Evolutionary conservation across 2,888 invertebrate species (phyloP).

Genomic region (Corythucha ciliata): DNA sequence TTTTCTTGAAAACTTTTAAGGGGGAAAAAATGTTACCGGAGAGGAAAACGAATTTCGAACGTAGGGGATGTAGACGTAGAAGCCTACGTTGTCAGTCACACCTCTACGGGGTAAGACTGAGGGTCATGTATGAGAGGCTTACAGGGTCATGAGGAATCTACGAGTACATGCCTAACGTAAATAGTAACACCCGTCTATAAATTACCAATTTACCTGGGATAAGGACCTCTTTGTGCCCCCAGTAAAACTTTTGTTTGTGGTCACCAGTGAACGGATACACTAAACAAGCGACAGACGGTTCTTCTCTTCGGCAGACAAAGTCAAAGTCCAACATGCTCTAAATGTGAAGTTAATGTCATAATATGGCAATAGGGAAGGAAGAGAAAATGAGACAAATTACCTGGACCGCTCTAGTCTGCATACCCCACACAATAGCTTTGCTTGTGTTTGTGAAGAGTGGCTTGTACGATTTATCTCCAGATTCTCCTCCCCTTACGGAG

Average conservation of each 20-base stretch:
- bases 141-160: no score
- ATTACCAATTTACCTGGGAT: constrained; percentile 64
- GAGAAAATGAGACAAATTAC: no score
- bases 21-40: no score
- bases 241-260: constrained; percentile 99
- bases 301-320: constrained; percentile 78
- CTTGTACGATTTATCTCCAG: constrained; percentile 27
- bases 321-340: constrained; percentile 93
- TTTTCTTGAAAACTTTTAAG: constrained; percentile 93
- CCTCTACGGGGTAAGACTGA: no score
- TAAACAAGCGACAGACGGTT: constrained; percentile 90
- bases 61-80: no score
- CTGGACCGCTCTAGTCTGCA: constrained; percentile 95
- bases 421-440: constrained; percentile 96
- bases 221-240: constrained; percentile 95
- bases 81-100: no score
- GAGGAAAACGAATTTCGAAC: no score
- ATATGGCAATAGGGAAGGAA: no score
- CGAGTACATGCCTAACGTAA: no score
- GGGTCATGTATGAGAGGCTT: no score
- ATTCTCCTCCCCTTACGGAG: neutral
- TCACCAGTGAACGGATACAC: constrained; percentile 98
- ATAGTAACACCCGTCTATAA: no score
- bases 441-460: constrained; percentile 74
- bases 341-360: no score